Conservation (phyloP, 1,140 invertebrate species). For the Neotoxoptera formosana region DNA sequence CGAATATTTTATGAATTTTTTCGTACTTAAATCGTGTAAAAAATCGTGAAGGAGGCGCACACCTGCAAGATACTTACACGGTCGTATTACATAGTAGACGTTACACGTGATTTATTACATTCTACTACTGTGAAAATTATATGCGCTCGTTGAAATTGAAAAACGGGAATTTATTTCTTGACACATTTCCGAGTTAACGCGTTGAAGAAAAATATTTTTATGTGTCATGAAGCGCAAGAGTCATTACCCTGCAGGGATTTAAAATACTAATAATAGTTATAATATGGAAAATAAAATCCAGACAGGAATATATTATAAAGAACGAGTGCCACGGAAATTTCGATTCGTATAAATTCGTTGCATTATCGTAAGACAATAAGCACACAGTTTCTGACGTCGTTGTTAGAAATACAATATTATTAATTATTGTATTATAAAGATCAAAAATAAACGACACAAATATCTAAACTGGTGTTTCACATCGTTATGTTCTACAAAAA, state of each 20-base stretch:
- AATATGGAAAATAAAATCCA: neutral
- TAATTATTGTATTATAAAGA: neutral
- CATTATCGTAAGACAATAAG: neutral
- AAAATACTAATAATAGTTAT: neutral
- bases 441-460: neutral
- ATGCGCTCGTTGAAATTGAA: neutral
- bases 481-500: neutral
- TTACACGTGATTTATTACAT: neutral
- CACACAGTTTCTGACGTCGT: neutral
- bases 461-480: neutral
- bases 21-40: neutral
- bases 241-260: conserved; percentile 4
- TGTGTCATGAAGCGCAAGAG: neutral
- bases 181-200: neutral
- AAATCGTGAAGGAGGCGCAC: neutral
- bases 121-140: neutral
- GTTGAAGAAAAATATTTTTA: conserved; percentile 8
- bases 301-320: neutral
- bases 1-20: neutral
- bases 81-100: neutral
- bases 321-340: neutral
- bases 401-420: neutral
- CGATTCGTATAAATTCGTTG: neutral
- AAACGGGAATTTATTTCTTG: neutral
- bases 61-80: neutral